Evolutionary conservation across 2,797 vertebrate genomes (phyloP).

Genomic region (Myotis vivesi): DNA sequence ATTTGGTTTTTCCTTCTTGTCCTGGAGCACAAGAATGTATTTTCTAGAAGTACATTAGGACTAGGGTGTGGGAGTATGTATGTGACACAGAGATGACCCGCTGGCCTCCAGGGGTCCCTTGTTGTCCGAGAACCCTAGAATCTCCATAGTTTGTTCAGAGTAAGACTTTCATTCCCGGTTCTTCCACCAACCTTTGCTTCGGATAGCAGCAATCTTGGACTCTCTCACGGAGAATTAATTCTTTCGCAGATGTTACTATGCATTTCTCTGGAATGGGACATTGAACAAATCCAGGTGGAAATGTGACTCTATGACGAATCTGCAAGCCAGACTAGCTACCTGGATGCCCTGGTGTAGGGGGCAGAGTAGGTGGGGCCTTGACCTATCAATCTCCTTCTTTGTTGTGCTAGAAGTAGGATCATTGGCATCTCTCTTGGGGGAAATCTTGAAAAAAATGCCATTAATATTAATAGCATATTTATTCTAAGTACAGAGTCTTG

Average conservation of each 20-base stretch:
- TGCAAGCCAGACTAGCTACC: background rate
- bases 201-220: background rate
- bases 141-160: background rate
- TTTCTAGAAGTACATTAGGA: background rate
- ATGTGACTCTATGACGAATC: background rate
- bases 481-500: constrained; percentile 33
- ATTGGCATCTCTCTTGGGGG: background rate
- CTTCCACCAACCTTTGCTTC: background rate
- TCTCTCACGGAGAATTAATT: background rate
- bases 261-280: background rate
- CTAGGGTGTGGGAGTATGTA: fast-evolving
- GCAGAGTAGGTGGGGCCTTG: too few relatives aligned
- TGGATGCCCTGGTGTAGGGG: background rate
- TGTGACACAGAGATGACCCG: background rate
- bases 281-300: background rate
- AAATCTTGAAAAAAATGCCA: background rate
- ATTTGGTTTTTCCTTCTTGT: background rate
- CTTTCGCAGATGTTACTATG: background rate
- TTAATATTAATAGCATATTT: background rate
- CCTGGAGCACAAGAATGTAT: background rate
- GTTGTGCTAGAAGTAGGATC: background rate
- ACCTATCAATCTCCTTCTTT: background rate
- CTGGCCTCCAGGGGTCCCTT: background rate
- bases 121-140: background rate
- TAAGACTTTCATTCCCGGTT: background rate